Evolutionary conservation across 2,797 vertebrate genomes (phyloP), one percentile per base, ranked within the genome.

Genomic region (Clarias laeviceps): DNA sequence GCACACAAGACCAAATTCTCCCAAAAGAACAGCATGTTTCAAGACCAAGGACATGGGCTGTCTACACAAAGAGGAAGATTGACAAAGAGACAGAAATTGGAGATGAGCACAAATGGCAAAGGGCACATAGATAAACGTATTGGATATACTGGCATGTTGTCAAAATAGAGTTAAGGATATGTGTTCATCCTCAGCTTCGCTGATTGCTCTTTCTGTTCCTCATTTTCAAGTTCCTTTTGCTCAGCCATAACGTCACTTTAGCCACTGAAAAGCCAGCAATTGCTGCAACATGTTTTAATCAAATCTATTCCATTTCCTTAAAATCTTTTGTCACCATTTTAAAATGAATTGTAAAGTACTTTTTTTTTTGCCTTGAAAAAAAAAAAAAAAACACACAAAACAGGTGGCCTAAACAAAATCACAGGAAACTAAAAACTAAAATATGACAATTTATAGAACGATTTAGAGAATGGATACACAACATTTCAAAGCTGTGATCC

Each of bases 21-120:
- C 82, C 74, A 77, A 57, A 87, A 85, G 87, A 87, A 86, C 84
- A 86, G 56, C 76, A 83, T 45, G 80, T 86, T 88, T 90, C 66
- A 79, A 85, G 61, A 83, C 65, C 87, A 90, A 88, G 86, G 89
- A 88, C 87, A 88, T 9, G 54, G n/a, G 82, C 40, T 82, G 59
- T 88, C 82, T 86, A 76, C 73, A 84, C 82, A 87, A n/a, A 80
- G 77, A 87, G 17, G 50, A 73, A 65, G 45, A 86, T 66, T 84
- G 57, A 84, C 14, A 24, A 32, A 34, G 74, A 84, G 29, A 74
- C 73, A 24, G 56, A 77, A 69, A 78, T 34, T 70, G 83, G 74
- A 66, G 80, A 70, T 76, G 61, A 82, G 65, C 54, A 62, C n/a
- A 57, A 40, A 27, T 45, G 61, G 61, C 59, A 80, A 84, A 82